Conservation (phyloP, 2,113 vertebrate species). For the Ciconia maguari region DNA sequence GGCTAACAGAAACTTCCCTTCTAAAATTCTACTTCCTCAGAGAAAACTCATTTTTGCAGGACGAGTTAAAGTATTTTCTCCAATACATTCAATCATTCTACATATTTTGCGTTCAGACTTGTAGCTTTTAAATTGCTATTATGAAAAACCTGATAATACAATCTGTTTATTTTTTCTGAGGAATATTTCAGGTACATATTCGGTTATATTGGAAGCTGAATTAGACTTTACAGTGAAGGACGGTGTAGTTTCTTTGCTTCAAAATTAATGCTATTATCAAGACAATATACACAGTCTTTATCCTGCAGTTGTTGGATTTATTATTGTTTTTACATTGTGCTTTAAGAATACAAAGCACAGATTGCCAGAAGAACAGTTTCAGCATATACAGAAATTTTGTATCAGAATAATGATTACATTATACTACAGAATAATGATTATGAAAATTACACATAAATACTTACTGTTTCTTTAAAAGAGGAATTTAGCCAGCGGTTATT, state of each 20-base stretch:
- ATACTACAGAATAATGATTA: background rate
- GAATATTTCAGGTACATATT: background rate
- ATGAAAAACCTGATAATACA: background rate
- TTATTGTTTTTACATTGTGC: background rate
- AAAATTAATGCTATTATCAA: background rate
- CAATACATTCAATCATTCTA: background rate
- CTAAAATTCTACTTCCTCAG: background rate
- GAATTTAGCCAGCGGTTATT: slow-evolving; percentile 96
- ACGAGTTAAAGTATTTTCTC: background rate
- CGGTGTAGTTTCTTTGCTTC: background rate
- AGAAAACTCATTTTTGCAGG: background rate
- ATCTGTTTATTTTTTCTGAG: background rate
- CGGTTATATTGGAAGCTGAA: background rate
- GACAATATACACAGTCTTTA: background rate
- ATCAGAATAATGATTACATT: background rate
- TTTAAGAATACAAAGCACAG: background rate
- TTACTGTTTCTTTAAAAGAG: slow-evolving; percentile 96
- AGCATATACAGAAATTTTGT: background rate
- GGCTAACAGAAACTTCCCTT: background rate
- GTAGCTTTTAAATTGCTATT: background rate
- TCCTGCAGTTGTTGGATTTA: background rate
- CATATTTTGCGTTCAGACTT: background rate
- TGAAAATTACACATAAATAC: slow-evolving; percentile 20
- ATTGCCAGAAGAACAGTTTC: rapidly evolving
- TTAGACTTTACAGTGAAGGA: background rate